phyloP scores from a whole-genome alignment of 1,140 invertebrate species.

The Cherax quadricarinatus region DNA sequence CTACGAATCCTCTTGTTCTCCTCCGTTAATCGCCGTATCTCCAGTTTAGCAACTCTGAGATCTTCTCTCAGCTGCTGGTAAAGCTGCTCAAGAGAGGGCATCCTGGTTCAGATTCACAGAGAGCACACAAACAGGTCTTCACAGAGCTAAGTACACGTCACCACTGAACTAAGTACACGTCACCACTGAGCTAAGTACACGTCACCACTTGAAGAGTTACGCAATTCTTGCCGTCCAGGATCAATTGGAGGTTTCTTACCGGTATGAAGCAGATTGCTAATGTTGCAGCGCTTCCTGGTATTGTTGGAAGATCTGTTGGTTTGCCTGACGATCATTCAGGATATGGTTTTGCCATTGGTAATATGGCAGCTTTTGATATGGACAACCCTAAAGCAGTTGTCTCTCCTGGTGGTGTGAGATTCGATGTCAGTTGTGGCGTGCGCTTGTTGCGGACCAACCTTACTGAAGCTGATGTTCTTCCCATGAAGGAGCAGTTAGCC shows the following conservation, averaged over 20 bases:
- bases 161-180: no score
- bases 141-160: no score
- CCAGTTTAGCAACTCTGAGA: no score
- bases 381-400: slow-evolving; percentile 94
- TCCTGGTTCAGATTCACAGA: no score
- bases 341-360: slow-evolving; percentile 99
- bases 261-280: slow-evolving; percentile 99
- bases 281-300: slow-evolving; percentile 98
- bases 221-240: slow-evolving; percentile 91
- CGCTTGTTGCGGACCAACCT: slow-evolving; percentile 96
- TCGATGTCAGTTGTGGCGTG: slow-evolving; percentile 99
- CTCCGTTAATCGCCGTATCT: no score
- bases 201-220: slow-evolving; percentile 97
- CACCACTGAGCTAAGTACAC: no score
- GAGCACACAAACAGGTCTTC: no score
- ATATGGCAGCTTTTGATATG: slow-evolving; percentile 99
- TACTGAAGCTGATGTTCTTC: slow-evolving; percentile 94
- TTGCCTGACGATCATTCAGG: slow-evolving; percentile 99
- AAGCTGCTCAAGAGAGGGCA: no score
- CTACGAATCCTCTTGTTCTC: no score
- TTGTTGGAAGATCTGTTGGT: slow-evolving; percentile 93
- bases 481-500: slow-evolving; percentile 97
- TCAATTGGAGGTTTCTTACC: slow-evolving; percentile 95
- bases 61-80: no score
- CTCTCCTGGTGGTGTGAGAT: slow-evolving; percentile 98